Evolutionary conservation across 2,113 vertebrate genomes (phyloP).

Genomic region (Aptenodytes patagonicus): DNA sequence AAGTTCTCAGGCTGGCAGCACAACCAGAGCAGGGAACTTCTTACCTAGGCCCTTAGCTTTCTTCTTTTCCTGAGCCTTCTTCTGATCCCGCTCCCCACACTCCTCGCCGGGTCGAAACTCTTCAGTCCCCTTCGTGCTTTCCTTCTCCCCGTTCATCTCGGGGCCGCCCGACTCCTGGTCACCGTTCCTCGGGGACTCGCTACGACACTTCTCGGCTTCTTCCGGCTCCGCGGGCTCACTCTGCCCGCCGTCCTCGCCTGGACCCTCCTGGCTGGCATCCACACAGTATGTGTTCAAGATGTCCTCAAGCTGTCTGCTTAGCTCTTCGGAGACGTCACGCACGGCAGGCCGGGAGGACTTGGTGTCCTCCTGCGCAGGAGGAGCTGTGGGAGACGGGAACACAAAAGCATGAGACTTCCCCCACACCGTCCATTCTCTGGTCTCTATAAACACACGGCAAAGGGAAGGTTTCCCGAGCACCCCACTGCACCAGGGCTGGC

Average conservation of each 20-base stretch:
- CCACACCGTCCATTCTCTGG: not conserved
- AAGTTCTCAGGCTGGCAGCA: fast-evolving
- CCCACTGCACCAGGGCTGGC: not conserved
- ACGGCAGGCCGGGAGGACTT: conserved; percentile 44
- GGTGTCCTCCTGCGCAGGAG: conserved; percentile 42
- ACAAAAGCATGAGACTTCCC: not conserved
- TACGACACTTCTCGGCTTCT: conserved; percentile 69
- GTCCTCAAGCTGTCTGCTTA: conserved; percentile 93
- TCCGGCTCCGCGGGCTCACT: conserved; percentile 71
- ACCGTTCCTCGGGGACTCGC: conserved; percentile 77
- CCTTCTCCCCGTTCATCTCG: conserved; percentile 86
- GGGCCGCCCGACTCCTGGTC: conserved; percentile 75
- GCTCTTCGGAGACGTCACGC: conserved; percentile 88
- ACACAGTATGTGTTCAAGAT: conserved; percentile 93
- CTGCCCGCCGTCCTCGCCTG: conserved; percentile 69
- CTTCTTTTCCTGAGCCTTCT: conserved; percentile 90
- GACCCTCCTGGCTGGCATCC: conserved; percentile 74
- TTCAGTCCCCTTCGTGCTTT: conserved; percentile 66
- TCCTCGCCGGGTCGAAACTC: conserved; percentile 78
- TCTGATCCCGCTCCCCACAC: conserved; percentile 80
- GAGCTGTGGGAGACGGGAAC: not conserved
- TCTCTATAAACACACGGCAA: not conserved
- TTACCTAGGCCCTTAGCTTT: conserved; percentile 94
- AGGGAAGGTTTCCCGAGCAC: not conserved
- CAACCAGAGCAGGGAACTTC: not conserved